Base-by-base conservation (phyloP, 2,113 vertebrate species). In the Microcebus murinus region DNA sequence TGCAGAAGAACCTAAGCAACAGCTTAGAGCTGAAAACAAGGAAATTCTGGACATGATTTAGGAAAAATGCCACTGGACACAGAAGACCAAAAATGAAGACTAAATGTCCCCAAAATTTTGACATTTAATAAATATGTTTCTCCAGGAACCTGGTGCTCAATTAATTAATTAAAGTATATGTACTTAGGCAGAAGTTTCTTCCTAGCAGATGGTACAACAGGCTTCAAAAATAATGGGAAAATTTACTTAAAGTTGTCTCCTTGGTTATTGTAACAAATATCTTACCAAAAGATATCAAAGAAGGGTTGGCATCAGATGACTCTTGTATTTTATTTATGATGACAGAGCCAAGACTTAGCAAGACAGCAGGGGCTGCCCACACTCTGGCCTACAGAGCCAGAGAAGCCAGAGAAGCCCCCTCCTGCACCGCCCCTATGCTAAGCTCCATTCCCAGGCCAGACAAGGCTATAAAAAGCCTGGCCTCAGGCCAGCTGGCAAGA, bases 91-190 rank as follows among this genome's bases (percentile, higher is more conserved):
- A 96, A 96, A 83, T 57, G 88, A 98, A 98, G 94, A 97, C 91
- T 97, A 96, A 96, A 97, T 96, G 98, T 95, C 94, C 95, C 88
- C 92, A 96, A 81, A 87, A 90, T 97, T 97, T 73, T 98, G 97
- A 97, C 97, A 98, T 98, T 98, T 98, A 98, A 97, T 95, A 89
- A 98, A 98, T 94, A 96, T 97, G 95, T 88, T 97, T 92, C 96
- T 92, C 96, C 89, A 96, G 68, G 95, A 97, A 95, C 61, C 94
- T 34, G 21, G 92, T 82, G 57, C 95, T 97, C 84, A 52, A 70
- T 90, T 96, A 96, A 96, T 97, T 96, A 96, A 86, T 80, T 68
- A 82, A 96, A 97, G 91, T 96, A n/a, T 79, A 96, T 81, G 92
- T 77, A 85, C 90, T 93, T 8, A 76, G 52, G 67, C 94, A 77